Evolutionary conservation across 2,113 vertebrate genomes (phyloP).

Genomic region (Oncorhynchus kisutch): DNA sequence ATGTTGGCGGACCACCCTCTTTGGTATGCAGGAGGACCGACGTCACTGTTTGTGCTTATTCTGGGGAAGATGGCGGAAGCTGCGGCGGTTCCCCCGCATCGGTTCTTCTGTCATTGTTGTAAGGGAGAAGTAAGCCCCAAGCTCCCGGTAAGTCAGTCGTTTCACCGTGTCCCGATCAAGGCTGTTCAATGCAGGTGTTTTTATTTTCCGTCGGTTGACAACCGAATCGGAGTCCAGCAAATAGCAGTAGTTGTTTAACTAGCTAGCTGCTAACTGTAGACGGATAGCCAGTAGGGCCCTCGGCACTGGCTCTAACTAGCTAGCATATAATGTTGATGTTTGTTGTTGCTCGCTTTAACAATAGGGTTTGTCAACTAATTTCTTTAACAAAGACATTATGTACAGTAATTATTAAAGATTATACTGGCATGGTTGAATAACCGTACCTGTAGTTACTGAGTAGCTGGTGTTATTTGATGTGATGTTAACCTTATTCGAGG

Average conservation of each 20-base stretch:
- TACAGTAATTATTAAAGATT: too few species aligned
- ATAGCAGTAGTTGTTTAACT: constrained; percentile 32
- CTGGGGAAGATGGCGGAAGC: constrained; percentile 92
- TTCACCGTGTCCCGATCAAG: background rate
- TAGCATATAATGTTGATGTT: background rate
- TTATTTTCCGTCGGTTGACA: constrained; percentile 30
- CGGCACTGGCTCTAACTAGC: background rate
- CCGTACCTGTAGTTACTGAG: background rate
- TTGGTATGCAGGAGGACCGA: constrained; percentile 64
- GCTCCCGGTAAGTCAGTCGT: constrained; percentile 73
- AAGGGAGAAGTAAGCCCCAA: constrained; percentile 97
- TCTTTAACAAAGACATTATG: background rate
- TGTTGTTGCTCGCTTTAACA: background rate
- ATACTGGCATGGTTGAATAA: background rate
- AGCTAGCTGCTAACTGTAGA: constrained; percentile 32
- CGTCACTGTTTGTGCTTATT: constrained; percentile 75
- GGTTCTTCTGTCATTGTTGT: constrained; percentile 98
- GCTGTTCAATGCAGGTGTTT: background rate
- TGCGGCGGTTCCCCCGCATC: constrained; percentile 88
- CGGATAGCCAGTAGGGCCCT: background rate
- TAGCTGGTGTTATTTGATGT: background rate
- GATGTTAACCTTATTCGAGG: background rate
- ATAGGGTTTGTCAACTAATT: background rate
- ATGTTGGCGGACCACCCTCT: constrained; percentile 61
- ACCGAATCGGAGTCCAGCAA: background rate